Base-by-base conservation (phyloP, 2,797 vertebrate species). In the Tympanoctomys barrerae region DNA sequence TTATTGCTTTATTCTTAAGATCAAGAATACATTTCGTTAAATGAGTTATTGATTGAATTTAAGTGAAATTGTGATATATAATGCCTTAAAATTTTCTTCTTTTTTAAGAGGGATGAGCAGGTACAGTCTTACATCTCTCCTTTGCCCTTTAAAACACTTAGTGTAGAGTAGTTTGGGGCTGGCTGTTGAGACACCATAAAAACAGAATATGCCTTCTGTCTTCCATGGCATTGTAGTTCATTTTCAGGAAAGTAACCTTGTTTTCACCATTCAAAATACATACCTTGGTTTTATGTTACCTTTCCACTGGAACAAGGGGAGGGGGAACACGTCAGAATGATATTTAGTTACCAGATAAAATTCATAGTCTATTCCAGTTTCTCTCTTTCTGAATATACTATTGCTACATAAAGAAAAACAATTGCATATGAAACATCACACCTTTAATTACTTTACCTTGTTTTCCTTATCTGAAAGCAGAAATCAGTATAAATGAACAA, bases 261-360 rank as follows among this genome's bases (percentile, higher is more conserved):
- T 66, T 88, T 2, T 77, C 77, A 92, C 22, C 28, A 46, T 68
- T 94, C 12, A 70, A 11, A 70, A 28, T 77, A 2, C 4, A n/a
- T 16, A 24, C 18, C 8, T 80, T 57, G 33, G 49, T 86, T 89
- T 92, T 94, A 62, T 84, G 61, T 75, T 75, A 75, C 16, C 12
- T 94, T 97, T 91, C 93, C 31, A 87, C n/a, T 81, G 75, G 64
- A 83, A 70, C 49, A 70, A 94, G 42, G 49, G 42, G 42, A 4
- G 4, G 14, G 39, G 36, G n/a, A 64, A 59, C 73, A 66, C 31
- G 16, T 83, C 46, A 52, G 33, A 89, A 91, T 14, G 2, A 12
- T 68, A 14, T 61, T 83, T 90, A 36, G 13, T 57, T 90, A 66
- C 70, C 39, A 57, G 64, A 21, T 64, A 49, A 80, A 62, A 49